These are phyloP conservation scores for Neodon shergylaensis DNA, from an alignment of 2,113 vertebrate genomes.

Conservation along the genomic window DNA sequence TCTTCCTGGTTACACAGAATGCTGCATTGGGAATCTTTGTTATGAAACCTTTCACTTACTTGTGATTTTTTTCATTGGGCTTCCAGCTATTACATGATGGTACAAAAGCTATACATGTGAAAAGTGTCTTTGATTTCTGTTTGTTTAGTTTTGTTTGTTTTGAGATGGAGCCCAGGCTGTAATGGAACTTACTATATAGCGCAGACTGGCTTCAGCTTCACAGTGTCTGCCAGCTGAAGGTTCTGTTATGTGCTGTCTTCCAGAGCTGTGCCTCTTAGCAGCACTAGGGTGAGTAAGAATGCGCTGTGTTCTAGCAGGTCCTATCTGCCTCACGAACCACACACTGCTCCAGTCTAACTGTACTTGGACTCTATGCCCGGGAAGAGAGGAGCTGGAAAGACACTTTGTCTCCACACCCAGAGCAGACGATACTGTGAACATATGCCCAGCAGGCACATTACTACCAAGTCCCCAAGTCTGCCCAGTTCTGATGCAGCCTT, in stretches of 20 bases:
- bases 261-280: fast-evolving
- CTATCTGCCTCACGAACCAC: background rate
- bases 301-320: background rate
- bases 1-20: background rate
- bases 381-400: too few relatives aligned
- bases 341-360: background rate
- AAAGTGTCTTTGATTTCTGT: background rate
- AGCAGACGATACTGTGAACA: background rate
- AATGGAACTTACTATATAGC: too few relatives aligned
- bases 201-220: background rate
- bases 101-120: background rate
- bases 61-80: background rate
- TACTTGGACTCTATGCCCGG: background rate
- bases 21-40: background rate
- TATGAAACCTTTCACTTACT: background rate
- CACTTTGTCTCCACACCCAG: background rate
- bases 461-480: background rate
- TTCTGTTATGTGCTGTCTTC: background rate
- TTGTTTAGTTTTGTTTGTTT: background rate
- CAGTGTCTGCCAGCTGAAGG: background rate
- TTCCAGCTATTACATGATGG: background rate
- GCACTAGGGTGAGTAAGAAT: background rate
- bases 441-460: too few relatives aligned
- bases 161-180: background rate
- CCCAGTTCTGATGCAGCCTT: background rate